Conservation (phyloP, 2,797 vertebrate genomes). For the Neomorphus geoffroyi region DNA sequence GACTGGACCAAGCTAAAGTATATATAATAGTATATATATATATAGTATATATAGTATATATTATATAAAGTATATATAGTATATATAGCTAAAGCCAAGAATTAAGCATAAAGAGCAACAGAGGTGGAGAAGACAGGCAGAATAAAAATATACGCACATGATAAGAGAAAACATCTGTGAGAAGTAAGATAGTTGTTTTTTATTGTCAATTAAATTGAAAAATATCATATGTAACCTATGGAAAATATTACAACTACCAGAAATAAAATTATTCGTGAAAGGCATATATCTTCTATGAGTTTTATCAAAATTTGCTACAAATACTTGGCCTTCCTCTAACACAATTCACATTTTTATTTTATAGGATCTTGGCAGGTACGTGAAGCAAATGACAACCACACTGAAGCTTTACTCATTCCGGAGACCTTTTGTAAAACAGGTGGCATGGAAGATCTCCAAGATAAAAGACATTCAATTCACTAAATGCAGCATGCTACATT, state of each 20-base stretch:
- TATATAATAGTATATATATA: too few relatives aligned
- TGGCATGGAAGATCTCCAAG: neutral
- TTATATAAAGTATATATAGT: too few relatives aligned
- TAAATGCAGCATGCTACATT: neutral
- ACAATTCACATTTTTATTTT: neutral
- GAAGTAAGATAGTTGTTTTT: neutral
- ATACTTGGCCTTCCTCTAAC: neutral
- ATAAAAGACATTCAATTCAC: neutral
- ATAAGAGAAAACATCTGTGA: neutral
- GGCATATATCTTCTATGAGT: neutral
- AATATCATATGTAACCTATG: neutral
- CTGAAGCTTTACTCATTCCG: neutral
- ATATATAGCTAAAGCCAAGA: neutral
- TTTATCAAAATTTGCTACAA: neutral
- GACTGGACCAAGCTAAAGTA: neutral
- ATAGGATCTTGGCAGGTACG: neutral
- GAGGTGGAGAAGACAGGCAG: neutral
- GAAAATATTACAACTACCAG: neutral
- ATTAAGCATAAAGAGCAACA: neutral
- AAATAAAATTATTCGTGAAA: neutral
- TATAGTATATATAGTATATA: too few relatives aligned
- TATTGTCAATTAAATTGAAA: neutral
- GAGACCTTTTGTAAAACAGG: neutral
- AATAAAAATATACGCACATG: neutral
- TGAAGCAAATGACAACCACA: neutral